Evolutionary conservation across 2,113 vertebrate species (phyloP), one percentile per base, ranked within the genome.

Genomic region (Lagenorhynchus albirostris): DNA sequence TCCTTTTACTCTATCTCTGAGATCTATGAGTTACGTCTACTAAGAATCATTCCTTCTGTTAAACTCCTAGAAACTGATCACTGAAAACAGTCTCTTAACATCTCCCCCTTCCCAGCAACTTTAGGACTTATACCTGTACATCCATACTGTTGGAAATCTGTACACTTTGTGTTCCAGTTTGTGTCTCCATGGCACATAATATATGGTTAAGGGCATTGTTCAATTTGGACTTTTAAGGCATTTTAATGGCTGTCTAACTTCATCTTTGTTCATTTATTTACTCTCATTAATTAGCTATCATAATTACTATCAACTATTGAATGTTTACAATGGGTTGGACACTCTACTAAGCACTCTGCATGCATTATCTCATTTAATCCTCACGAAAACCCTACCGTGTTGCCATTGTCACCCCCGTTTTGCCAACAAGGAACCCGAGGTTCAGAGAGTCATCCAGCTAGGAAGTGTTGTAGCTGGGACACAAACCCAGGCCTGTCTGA

Each of bases 111-210:
- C 29, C 50, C 55, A 20, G 0, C 29, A 55, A 36, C n/a, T 26
- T 13, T 31, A 14, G 1, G 36, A 47, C 18, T 31, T 7, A 20
- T 0, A 1, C 11, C 10, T 6, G 1, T 4, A 5, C 2, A 2
- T 29, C 60, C 5, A 12, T 4, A 9, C 41, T 38, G 60, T 2
- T 1, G 11, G 62, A n/a, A 44, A 10, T 1, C 14, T 2, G 17
- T 4, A 2, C 4, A 8, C 26, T 58, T 65, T 21, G 55, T 38
- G 11, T 47, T 65, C 70, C 26, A 14, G 25, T 31, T 31, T 38
- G 12, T 31, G 25, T 50, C 21, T 84, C 7, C 1, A 8, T 31
- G 33, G 63, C 55, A 50, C 8, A 5, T 21, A 47, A 26, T 8
- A 44, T 26, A 12, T 0, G 11, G 33, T 68, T 82, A 76, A 62